phyloP scores from a whole-genome alignment of 2,888 invertebrate genomes.

The Megamerina dolium region DNA sequence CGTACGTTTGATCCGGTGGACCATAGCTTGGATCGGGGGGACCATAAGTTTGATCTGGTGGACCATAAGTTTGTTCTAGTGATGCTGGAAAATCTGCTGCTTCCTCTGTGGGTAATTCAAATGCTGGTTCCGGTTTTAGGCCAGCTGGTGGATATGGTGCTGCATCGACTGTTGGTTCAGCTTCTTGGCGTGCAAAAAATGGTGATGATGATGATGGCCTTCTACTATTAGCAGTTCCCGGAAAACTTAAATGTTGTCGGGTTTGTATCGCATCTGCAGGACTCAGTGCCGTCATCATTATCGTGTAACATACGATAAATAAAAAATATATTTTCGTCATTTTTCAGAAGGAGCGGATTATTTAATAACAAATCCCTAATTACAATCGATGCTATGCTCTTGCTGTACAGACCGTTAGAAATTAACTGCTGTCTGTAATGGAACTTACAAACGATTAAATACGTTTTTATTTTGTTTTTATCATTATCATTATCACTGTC shows the following conservation, averaged over 20 bases:
- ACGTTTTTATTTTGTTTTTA: conserved; percentile 22
- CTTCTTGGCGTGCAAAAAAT: conserved; percentile 30
- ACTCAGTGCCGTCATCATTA: no score
- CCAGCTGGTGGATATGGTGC: conserved; percentile 42
- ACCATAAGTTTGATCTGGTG: conserved; percentile 25
- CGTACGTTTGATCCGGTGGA: conserved; percentile 25
- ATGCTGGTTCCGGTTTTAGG: conserved; percentile 33
- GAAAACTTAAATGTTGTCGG: conserved; percentile 27
- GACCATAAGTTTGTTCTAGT: conserved; percentile 32
- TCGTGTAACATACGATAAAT: background rate
- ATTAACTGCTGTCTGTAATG: conserved; percentile 5
- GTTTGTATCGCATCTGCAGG: conserved; percentile 8
- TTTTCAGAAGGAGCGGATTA: no score
- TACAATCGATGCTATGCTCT: no score
- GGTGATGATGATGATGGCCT: conserved; percentile 2
- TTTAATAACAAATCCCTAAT: no score
- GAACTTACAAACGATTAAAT: conserved; percentile 11
- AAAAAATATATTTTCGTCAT: conserved; percentile 5
- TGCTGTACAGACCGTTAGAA: conserved; percentile 11
- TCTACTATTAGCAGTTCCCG: conserved; percentile 27
- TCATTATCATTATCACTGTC: no score
- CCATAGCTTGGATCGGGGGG: conserved; percentile 32
- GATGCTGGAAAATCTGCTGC: conserved; percentile 19
- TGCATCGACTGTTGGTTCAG: conserved; percentile 10
- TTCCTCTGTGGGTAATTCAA: conserved; percentile 36